These are phyloP conservation scores for Aegotheles bennettii DNA, from an alignment of 2,113 vertebrate species.

Conservation along the genomic window DNA sequence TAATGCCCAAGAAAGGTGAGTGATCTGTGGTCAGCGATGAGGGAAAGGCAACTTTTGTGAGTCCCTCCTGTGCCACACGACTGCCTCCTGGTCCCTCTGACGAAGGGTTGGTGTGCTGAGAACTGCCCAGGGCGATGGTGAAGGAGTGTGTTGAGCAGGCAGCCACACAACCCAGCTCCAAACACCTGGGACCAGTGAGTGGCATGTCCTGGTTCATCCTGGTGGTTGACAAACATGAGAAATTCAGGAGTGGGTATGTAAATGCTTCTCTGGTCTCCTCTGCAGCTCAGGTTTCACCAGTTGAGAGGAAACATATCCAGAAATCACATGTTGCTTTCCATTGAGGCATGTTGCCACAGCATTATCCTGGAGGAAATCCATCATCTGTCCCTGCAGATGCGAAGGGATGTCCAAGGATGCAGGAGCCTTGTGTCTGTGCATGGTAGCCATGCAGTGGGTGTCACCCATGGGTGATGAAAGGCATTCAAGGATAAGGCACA, in stretches of 20 bases:
- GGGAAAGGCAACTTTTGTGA: not conserved
- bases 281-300: not conserved
- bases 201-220: fast-evolving
- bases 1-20: not conserved
- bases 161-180: not conserved
- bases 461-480: not conserved
- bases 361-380: not conserved
- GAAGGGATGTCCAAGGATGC: not conserved
- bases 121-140: not conserved
- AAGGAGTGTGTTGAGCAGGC: not conserved
- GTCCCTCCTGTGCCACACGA: fast-evolving
- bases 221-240: not conserved
- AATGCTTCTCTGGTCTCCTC: not conserved
- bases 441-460: not conserved
- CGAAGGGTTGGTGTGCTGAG: not conserved
- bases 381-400: not conserved
- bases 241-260: too few species aligned
- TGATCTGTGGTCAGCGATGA: not conserved
- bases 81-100: not conserved
- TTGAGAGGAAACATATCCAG: not conserved
- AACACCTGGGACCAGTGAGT: not conserved
- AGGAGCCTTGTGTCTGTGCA: not conserved
- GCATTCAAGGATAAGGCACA: fast-evolving
- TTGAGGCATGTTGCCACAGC: fast-evolving
- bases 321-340: fast-evolving